Evolutionary conservation across 2,888 invertebrate genomes (phyloP), one percentile per base, ranked within the genome.

Genomic region (Globia sparganii): DNA sequence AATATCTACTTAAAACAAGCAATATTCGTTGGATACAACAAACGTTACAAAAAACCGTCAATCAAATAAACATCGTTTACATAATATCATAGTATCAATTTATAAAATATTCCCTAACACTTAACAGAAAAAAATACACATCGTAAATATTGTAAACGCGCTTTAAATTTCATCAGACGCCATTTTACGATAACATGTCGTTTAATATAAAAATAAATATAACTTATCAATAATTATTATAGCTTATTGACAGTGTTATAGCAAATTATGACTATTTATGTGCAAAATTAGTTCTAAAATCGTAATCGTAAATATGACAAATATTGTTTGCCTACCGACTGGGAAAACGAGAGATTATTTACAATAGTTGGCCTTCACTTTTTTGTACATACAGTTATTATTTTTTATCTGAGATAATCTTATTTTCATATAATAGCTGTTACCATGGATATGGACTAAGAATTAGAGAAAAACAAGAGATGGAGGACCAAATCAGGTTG

Each of bases 251-350:
- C 92, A 92, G 88, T 72, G 79, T 92, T 91, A 92, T 91, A 89
- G 91, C 91, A 91, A 92, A 93, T 93, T 92, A 92, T 91, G 87
- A 86, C 89, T 87, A 92, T 93, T 93, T 92, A 93, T 92, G 91
- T 90, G 90, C 90, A 91, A 93, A 93, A 89, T 85, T 79, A 84
- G 61, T 85, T 69, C 76, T 75, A 70, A 79, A 83, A 58, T 69
- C 65, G 65, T 78, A n/a, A n/a, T n/a, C n/a, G n/a, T n/a, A n/a
- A n/a, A 34, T 66, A 75, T 81, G 72, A 75, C 75, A 76, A 80
- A 77, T 81, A 59, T 78, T 76, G 53, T 81, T 67, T 78, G n/a
- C 74, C 83, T 86, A 84, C 75, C 70, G 74, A 49, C 72, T 66
- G 73, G 37, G 40, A 15, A 74, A 72, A 81, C 31, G 43, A 80